A percentile compares a stretch with the other conserved stretches of the same genome.
Conservation (phyloP, 2,888 invertebrate genomes). For the Harmothoe impar region DNA sequence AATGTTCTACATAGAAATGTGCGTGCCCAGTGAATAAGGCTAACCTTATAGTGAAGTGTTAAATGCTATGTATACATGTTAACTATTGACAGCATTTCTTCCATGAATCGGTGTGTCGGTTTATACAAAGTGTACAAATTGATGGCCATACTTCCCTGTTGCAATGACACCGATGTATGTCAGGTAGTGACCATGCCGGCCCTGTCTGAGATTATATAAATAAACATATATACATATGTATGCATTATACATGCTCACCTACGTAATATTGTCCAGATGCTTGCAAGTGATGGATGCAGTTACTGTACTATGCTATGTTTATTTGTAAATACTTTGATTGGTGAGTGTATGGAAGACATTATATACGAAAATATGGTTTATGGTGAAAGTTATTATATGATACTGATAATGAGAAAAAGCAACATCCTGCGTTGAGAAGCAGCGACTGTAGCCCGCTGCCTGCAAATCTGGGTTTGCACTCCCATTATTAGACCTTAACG, state of each 20-base stretch:
- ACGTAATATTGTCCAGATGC: neutral
- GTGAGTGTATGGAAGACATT: neutral
- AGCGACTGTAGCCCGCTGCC: neutral
- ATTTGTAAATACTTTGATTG: conserved; percentile 11
- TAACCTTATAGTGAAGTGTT: neutral
- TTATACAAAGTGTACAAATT: neutral
- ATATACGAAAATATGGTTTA: neutral
- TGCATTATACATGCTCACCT: neutral
- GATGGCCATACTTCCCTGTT: neutral
- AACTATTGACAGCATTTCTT: neutral
- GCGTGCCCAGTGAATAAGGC: neutral
- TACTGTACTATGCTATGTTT: conserved; percentile 5
- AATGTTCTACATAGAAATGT: neutral
- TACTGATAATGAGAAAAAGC: neutral
- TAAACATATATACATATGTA: neutral
- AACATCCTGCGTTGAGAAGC: neutral
- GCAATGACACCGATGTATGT: neutral
- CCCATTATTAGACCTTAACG: neutral
- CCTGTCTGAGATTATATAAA: neutral
- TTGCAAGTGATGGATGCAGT: conserved; percentile 18
- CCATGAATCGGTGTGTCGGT: conserved; percentile 1
- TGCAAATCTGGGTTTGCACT: conserved; percentile 1
- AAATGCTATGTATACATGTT: too few species aligned
- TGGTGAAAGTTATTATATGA: too few species aligned
- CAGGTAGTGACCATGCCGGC: neutral